Base-by-base conservation (phyloP, 2,888 invertebrate genomes). In the Trachelus troglodyta region DNA sequence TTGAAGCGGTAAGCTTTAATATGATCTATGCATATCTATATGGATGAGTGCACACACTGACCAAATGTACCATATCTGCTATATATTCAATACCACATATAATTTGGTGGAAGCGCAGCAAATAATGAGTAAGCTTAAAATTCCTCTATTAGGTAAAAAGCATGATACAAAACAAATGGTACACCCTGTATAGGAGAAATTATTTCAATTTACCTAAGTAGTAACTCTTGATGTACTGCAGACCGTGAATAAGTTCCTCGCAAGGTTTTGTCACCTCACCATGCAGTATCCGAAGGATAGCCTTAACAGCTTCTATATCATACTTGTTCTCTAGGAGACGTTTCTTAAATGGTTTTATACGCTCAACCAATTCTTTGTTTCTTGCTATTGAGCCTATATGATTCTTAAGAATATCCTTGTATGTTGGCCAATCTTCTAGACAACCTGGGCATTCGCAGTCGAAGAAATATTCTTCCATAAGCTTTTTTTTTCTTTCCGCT, bases 131-230 rank as follows among this genome's bases (percentile, higher is more conserved):
- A 40, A 40, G 40, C 40, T 40, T 40, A 0, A 40, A 23, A 2
- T 40, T 40, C 40, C 23, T 40, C 40, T 6, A 56, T 23, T 56
- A 56, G 9, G 56, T 6, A 56, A 23, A 23, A 56, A 56, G 56
- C 56, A 56, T 9, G 2, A 56, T 56, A 56, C 1, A 56, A 56
- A 56, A 56, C 9, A 56, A 56, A 56, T 56, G 56, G 9, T 23
- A 56, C 56, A 23, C 23, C 56, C 23, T 23, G 9, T 56, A 56
- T 23, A 56, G 23, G 56, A 56, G 56, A 56, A 56, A 56, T 84
- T 82, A 84, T 79, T 88, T 82, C 79, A 91, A 89, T 90, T 91
- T 91, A 91, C 91, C 91, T 84, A 91, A 83, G 81, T 91, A 91
- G 79, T 90, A 91, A 81, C 89, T 90, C 79, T 91, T 91, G 40